These are phyloP conservation scores for Agrotis exclamationis DNA, from an alignment of 2,888 invertebrate species.

Conservation along the genomic window DNA sequence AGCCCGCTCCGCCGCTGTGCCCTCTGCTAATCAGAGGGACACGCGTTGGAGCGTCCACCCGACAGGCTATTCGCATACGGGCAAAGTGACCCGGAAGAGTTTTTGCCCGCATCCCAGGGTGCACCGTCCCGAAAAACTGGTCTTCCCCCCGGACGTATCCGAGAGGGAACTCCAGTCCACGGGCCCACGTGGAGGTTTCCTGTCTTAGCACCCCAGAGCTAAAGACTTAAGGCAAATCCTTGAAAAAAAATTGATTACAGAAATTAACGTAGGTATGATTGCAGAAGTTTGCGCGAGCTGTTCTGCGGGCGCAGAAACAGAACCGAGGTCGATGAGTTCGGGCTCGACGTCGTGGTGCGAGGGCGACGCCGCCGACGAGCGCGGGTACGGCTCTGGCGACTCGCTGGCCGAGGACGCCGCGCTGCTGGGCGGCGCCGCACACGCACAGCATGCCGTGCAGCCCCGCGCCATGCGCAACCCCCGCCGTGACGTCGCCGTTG, in stretches of 20 bases:
- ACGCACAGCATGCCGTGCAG: slow-evolving; percentile 72
- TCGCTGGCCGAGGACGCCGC: slow-evolving; percentile 89
- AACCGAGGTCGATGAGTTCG: slow-evolving; percentile 84
- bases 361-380: slow-evolving; percentile 85
- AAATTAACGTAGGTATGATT: too few species aligned
- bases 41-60: too few species aligned
- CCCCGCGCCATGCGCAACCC: slow-evolving; percentile 79
- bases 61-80: too few species aligned
- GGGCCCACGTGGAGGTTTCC: too few species aligned
- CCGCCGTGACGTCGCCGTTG: slow-evolving; percentile 87
- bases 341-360: slow-evolving; percentile 91
- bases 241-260: background rate
- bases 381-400: slow-evolving; percentile 90
- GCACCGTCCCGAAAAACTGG: too few species aligned
- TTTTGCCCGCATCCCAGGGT: too few species aligned
- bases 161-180: too few species aligned
- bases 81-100: too few species aligned
- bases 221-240: background rate
- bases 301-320: slow-evolving; percentile 88
- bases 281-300: slow-evolving; percentile 88
- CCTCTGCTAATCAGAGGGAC: too few species aligned
- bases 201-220: too few species aligned
- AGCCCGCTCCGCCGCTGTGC: too few species aligned
- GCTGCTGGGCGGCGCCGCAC: slow-evolving; percentile 80
- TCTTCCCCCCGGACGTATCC: too few species aligned